Conservation (phyloP, 2,888 invertebrate genomes). For the Pemphredon lugubris region DNA sequence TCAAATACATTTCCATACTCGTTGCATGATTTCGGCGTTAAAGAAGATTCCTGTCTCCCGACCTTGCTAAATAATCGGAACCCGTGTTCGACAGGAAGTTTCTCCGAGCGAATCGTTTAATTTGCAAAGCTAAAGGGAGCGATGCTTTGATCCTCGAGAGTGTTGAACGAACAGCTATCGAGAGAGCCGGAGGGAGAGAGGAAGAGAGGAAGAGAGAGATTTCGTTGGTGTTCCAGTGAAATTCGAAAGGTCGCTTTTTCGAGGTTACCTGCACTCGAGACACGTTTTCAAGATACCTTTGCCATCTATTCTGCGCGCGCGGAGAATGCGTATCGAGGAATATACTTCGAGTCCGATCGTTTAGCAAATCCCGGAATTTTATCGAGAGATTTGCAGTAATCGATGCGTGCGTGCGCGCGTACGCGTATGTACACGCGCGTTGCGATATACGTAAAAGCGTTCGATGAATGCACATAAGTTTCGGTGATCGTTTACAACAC, state of each 20-base stretch:
- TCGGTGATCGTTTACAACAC: no score
- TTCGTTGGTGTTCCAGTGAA: conserved; percentile 52
- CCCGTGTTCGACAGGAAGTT: conserved; percentile 19
- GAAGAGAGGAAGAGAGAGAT: conserved; percentile 24
- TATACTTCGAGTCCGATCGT: not conserved
- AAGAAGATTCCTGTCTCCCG: not conserved
- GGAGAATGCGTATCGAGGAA: not conserved
- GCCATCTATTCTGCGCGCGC: conserved; percentile 14
- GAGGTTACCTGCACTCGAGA: conserved; percentile 36
- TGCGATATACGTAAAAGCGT: no score
- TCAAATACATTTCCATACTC: conserved; percentile 8
- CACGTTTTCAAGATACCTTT: conserved; percentile 23
- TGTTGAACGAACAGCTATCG: conserved; percentile 2
- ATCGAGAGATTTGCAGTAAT: no score
- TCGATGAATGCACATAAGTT: no score
- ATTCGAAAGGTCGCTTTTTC: conserved; percentile 57
- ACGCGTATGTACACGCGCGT: no score
- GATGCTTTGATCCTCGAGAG: conserved; percentile 18
- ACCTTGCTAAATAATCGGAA: not conserved
- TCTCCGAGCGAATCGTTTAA: conserved; percentile 36
- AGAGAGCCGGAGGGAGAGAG: conserved; percentile 22
- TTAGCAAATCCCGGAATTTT: not conserved
- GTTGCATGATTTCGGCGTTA: not conserved
- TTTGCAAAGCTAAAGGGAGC: conserved; percentile 19
- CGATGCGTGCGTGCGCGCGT: no score